phyloP scores from a whole-genome alignment of 2,888 invertebrate genomes.

The Troides aeacus region DNA sequence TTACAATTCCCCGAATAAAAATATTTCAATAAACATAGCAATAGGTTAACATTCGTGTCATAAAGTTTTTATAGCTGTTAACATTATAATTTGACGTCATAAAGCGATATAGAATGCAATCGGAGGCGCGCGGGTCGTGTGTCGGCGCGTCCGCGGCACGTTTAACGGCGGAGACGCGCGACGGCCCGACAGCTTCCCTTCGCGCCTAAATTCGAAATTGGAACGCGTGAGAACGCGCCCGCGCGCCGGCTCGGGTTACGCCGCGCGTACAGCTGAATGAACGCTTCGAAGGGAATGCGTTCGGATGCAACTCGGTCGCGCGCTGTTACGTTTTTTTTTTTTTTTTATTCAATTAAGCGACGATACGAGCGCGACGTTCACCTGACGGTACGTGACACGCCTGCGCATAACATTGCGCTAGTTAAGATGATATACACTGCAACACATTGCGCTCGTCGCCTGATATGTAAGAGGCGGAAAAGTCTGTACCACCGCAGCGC shows the following conservation, averaged over 20 bases:
- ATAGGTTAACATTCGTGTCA: conserved; percentile 11
- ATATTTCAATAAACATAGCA: not conserved
- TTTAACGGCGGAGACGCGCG: conserved; percentile 29
- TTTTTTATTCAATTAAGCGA: no score
- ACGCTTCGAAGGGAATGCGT: conserved; percentile 34
- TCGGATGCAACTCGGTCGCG: not conserved
- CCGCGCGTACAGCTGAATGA: conserved; percentile 62
- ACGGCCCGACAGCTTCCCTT: conserved; percentile 51
- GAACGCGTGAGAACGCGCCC: conserved; percentile 70
- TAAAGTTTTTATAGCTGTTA: conserved; percentile 14
- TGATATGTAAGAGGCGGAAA: no score
- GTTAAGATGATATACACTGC: no score
- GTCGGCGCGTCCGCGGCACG: conserved; percentile 29
- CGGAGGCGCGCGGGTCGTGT: conserved; percentile 34
- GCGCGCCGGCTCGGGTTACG: conserved; percentile 58
- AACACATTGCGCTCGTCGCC: no score
- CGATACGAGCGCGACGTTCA: no score
- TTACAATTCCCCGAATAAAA: conserved; percentile 4
- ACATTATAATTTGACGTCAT: conserved; percentile 20
- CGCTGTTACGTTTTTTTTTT: not conserved
- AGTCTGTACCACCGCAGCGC: no score
- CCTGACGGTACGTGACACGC: no score
- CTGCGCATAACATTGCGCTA: no score
- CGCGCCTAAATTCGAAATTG: conserved; percentile 69
- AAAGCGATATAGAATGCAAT: conserved; percentile 26